Conservation (phyloP, 2,797 vertebrate genomes). For the Cercopithecus mitis region DNA sequence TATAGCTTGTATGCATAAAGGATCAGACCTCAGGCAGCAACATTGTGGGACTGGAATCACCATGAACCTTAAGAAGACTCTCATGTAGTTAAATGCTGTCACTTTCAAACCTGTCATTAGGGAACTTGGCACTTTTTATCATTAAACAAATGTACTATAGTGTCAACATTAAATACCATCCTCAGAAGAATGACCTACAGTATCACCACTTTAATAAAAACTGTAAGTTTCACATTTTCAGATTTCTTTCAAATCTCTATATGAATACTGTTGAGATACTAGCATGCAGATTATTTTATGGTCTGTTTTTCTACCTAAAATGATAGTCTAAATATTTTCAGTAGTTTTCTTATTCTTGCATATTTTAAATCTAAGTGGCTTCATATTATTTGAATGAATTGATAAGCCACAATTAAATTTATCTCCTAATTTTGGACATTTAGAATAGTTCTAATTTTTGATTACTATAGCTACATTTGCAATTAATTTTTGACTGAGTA, state of each 20-base stretch:
- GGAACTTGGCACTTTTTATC: background rate
- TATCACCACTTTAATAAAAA: slow-evolving; percentile 15
- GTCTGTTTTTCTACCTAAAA: slow-evolving; percentile 6
- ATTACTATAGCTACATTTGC: slow-evolving; percentile 17
- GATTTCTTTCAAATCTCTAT: slow-evolving; percentile 2
- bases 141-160: background rate
- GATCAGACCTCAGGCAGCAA: background rate
- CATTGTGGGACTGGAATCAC: background rate
- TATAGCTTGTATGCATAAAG: background rate
- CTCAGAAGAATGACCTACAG: background rate
- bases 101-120: background rate
- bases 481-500: background rate
- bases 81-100: background rate
- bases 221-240: background rate
- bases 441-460: background rate
- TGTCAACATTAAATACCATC: slow-evolving; percentile 7
- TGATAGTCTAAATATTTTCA: background rate
- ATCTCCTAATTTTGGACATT: background rate
- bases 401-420: background rate
- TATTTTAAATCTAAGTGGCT: slow-evolving; percentile 32
- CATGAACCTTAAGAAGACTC: background rate
- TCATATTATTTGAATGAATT: slow-evolving; percentile 15
- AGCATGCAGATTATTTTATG: background rate
- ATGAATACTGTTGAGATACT: background rate
- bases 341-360: background rate